Base-by-base conservation (phyloP, 2,888 invertebrate species). In the Allophyes oxyacanthae region DNA sequence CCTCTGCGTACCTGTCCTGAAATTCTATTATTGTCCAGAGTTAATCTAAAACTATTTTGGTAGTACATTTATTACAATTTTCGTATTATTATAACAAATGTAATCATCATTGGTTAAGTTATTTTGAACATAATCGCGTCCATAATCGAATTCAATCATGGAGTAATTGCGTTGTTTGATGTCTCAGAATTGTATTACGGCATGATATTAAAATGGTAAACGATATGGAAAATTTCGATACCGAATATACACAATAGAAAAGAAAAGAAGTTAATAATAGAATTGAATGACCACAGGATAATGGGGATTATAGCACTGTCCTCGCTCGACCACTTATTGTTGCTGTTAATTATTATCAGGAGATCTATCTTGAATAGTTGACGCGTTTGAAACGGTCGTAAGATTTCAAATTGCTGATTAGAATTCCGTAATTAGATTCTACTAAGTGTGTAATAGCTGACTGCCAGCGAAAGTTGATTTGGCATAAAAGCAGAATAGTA, bases 401-500 rank as follows among this genome's bases (percentile, higher is more conserved):
- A 5, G 26, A 7, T 2, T 32, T 26, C 9, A 13, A 34, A 11
- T 5, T 11, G 25, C 5, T 45, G 26, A 15, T 37, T 14, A 5
- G 11, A 25, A n/a, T 11, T n/a, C 42, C 20, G 20, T 6, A 7
- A 34, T 52, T 37, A n/a, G 32, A 42, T 20, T 34, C n/a, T 28
- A 43, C 32, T 13, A 45, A 40, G 33, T 15, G 25, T 64, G 30
- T 25, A 7, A 54, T 42, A 59, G 49, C 49, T 52, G 53, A 37
- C 34, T 43, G 11, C 4, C 11, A 64, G 64, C 41, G 75, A 74
- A 72, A 72, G 67, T 59, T 52, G 48, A 15, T 50, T 40, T 51
- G 49, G 45, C 32, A 51, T 57, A 78, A 79, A 83, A 83, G 78
- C 72, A 67, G 71, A 77, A 66, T 76, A 68, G 70, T 77, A 81